Conservation (phyloP, 2,888 invertebrate species). For the Masnerella sp. region DNA sequence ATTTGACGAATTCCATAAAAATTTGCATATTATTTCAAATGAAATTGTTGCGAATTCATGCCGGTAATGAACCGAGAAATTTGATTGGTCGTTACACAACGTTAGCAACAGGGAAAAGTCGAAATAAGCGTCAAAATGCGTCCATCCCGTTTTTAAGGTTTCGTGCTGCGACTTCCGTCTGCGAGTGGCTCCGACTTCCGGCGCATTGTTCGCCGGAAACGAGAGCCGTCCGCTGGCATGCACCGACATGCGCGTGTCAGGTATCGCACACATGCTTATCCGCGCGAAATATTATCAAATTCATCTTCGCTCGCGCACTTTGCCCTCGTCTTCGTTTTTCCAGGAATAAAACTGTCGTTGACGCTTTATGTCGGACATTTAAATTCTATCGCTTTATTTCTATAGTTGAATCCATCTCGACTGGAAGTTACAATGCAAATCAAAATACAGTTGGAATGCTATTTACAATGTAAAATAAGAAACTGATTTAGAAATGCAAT, state of each 20-base stretch:
- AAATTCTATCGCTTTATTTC: too few relatives aligned
- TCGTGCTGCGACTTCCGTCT: conserved; percentile 44
- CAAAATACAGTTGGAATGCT: neutral
- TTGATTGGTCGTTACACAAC: too few relatives aligned
- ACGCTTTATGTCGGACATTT: too few relatives aligned
- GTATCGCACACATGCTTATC: conserved; percentile 29
- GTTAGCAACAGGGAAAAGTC: too few relatives aligned
- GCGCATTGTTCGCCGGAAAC: conserved; percentile 55
- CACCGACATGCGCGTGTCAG: conserved; percentile 22
- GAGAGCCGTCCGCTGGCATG: conserved; percentile 24
- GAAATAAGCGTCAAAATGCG: conserved; percentile 29
- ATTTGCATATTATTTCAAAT: too few relatives aligned
- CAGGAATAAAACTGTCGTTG: too few relatives aligned
- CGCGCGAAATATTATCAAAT: conserved; percentile 22
- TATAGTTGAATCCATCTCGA: neutral
- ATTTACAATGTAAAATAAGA: neutral
- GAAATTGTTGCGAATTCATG: too few relatives aligned
- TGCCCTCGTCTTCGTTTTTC: too few relatives aligned
- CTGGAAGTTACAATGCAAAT: neutral
- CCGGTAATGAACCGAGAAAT: too few relatives aligned
- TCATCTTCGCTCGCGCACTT: too few relatives aligned
- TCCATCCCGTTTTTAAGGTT: conserved; percentile 38
- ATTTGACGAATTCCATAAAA: too few relatives aligned
- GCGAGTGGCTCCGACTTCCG: conserved; percentile 49
- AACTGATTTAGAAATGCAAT: neutral